These are phyloP conservation scores for Eulemur rubriventer DNA, from an alignment of 2,797 vertebrate genomes.

Conservation along the genomic window DNA sequence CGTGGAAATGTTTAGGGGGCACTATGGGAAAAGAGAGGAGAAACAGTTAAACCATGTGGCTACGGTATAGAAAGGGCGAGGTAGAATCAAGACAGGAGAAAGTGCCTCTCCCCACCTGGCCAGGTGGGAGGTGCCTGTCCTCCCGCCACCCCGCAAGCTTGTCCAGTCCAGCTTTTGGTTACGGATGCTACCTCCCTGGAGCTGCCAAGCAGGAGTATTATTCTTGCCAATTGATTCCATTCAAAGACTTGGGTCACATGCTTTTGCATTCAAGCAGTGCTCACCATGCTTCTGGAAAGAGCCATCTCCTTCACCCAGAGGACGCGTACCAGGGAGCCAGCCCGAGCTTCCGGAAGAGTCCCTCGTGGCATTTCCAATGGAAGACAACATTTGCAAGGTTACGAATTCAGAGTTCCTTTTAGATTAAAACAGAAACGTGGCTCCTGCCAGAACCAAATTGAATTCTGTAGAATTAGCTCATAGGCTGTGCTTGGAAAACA, in stretches of 20 bases:
- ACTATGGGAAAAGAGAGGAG: background rate
- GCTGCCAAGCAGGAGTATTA: background rate
- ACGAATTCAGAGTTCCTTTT: background rate
- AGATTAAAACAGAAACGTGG: background rate
- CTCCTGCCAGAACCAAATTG: conserved; percentile 72
- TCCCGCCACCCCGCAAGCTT: fast-evolving
- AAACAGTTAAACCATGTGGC: background rate
- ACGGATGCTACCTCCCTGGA: fast-evolving
- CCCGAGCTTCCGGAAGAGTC: background rate
- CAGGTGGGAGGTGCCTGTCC: fast-evolving
- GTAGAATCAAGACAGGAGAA: background rate
- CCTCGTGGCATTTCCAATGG: background rate
- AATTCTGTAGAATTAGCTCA: conserved; percentile 76
- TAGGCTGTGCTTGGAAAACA: conserved; percentile 81
- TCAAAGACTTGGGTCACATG: background rate
- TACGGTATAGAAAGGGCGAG: no score
- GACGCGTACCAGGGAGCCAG: background rate
- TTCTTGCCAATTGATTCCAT: background rate
- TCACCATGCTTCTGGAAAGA: background rate
- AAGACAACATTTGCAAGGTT: background rate
- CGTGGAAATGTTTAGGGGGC: background rate
- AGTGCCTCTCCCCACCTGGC: background rate
- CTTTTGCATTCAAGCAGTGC: background rate
- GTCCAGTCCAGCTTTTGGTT: background rate
- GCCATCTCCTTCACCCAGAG: background rate